These are phyloP conservation scores for Clupea harengus DNA, from an alignment of 2,113 vertebrate species.

Conservation along the genomic window DNA sequence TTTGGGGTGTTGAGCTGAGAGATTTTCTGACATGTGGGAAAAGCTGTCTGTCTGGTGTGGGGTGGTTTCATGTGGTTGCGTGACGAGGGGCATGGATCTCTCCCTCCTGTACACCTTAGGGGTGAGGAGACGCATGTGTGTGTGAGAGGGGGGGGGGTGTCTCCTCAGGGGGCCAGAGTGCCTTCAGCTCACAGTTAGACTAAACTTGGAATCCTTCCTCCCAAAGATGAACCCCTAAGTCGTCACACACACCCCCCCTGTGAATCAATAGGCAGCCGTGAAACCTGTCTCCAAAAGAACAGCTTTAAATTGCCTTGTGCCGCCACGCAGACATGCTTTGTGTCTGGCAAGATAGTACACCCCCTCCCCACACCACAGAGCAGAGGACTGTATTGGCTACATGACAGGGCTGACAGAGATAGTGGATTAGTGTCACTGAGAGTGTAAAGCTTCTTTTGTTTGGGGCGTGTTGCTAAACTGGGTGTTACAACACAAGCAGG, in stretches of 20 bases:
- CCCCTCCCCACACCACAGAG: neutral
- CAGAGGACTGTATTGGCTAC: neutral
- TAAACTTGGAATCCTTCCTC: neutral
- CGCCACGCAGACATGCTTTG: neutral
- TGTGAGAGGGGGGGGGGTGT: neutral
- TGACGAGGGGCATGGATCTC: neutral
- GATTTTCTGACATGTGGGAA: conserved; percentile 1
- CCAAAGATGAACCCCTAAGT: neutral
- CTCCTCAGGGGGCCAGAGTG: neutral
- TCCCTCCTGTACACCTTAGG: neutral
- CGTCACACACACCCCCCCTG: neutral
- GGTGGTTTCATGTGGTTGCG: neutral
- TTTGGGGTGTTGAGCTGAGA: neutral
- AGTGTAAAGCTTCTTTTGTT: neutral
- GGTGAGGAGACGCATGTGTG: neutral
- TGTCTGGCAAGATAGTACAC: neutral
- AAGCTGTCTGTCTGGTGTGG: neutral
- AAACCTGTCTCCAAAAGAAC: too few relatives aligned
- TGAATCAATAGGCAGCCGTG: neutral
- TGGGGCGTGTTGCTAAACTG: neutral
- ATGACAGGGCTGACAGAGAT: neutral
- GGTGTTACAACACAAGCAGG: neutral
- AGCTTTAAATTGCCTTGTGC: neutral
- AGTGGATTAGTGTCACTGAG: neutral
- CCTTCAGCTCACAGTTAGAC: neutral